phyloP scores from a whole-genome alignment of 1,140 invertebrate species.

The Heliconius hermathena region DNA sequence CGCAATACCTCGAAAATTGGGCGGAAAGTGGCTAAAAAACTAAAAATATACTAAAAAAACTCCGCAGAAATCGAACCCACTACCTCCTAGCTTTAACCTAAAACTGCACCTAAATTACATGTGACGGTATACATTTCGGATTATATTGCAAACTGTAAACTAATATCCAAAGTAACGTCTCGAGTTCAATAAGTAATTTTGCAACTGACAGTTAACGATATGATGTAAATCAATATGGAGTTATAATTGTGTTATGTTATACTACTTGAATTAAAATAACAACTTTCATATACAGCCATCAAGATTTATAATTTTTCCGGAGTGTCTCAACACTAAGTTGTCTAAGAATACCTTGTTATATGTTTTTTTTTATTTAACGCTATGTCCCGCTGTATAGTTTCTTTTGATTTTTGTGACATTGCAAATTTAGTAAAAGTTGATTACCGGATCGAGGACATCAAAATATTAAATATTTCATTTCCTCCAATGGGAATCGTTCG shows the following conservation, averaged over 20 bases:
- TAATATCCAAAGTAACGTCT: not conserved
- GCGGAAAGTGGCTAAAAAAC: too few relatives aligned
- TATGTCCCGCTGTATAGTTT: too few relatives aligned
- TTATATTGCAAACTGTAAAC: not conserved
- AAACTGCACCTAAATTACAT: not conserved
- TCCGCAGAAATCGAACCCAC: not conserved
- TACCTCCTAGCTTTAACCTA: not conserved
- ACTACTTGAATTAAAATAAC: not conserved
- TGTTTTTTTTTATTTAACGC: too few relatives aligned
- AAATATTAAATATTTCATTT: too few relatives aligned
- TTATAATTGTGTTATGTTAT: not conserved
- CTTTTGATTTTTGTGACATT: too few relatives aligned
- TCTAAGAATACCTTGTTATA: not conserved
- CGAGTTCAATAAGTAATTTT: constrained; percentile 1
- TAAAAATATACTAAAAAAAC: too few relatives aligned
- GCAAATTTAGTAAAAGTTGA: too few relatives aligned
- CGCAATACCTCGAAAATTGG: too few relatives aligned
- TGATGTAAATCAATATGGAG: constrained; percentile 5
- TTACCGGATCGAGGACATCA: too few relatives aligned
- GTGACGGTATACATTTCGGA: not conserved
- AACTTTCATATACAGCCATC: not conserved
- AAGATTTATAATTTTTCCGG: not conserved
- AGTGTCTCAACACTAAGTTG: not conserved
- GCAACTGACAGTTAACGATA: not conserved
- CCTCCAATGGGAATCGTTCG: too few relatives aligned